Evolutionary conservation across 2,888 invertebrate species (phyloP), one percentile per base, ranked within the genome.

Genomic region (Pyralis farinalis): DNA sequence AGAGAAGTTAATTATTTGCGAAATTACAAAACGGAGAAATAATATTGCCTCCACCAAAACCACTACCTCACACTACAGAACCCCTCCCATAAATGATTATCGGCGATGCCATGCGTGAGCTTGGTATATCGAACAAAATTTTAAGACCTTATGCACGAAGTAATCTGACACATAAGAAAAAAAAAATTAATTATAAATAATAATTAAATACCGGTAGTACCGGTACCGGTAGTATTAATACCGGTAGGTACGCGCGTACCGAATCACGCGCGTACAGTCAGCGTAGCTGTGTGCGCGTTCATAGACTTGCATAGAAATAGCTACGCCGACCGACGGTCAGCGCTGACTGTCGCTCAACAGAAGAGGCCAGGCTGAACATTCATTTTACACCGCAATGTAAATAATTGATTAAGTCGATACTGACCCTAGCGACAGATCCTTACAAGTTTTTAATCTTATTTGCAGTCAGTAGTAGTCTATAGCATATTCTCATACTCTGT

Each of bases 231-330:
- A n/a, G n/a, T n/a, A n/a, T n/a, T n/a, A n/a, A n/a, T n/a, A n/a
- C n/a, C n/a, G n/a, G n/a, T n/a, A n/a, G 5, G 10, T 76, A 29
- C 29, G 29, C 29, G 29, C 29, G 29, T 7, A 29, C 29, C 29
- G 10, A 29, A n/a, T n/a, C 29, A 29, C 29, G 29, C 16, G 20
- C 36, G 36, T 37, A 37, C 36, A 28, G 36, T 37, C 20, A 37
- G 29, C 36, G 36, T 37, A 37, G 36, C 36, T 29, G 36, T 29
- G 36, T 37, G 30, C 36, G 36, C 30, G 11, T 36, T 36, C 36
- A 36, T 36, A 36, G 28, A 27, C 28, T 36, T 36, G 28, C 36
- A 36, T 36, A 36, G 36, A 28, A 28, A 36, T 36, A 36, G 36
- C 28, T 36, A 36, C 36, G 36, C 36, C 28, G 28, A 36, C 36